These are phyloP conservation scores for Acinonyx jubatus DNA, from an alignment of 2,113 vertebrate genomes.

Conservation along the genomic window DNA sequence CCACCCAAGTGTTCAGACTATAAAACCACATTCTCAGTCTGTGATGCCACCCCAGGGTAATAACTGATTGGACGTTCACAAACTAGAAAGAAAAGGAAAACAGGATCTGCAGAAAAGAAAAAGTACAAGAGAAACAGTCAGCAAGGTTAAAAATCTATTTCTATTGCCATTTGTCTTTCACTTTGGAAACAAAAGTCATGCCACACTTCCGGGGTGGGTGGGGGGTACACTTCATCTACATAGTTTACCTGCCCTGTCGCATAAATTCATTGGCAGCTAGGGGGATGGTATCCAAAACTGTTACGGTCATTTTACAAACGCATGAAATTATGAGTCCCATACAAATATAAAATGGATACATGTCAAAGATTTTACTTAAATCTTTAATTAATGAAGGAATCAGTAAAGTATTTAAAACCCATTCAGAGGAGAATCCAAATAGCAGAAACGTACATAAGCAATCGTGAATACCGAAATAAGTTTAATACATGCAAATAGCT, in stretches of 20 bases:
- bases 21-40: not conserved
- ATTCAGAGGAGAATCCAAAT: not conserved
- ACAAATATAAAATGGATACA: not conserved
- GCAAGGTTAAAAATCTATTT: not conserved
- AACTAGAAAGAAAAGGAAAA: not conserved
- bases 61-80: not conserved
- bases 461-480: not conserved
- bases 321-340: not conserved
- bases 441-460: not conserved
- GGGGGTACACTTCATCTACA: not conserved
- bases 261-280: no score
- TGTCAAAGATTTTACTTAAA: not conserved
- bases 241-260: not conserved
- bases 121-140: no score
- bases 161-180: not conserved
- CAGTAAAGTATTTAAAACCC: not conserved
- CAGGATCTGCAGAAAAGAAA: not conserved
- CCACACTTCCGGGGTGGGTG: no score
- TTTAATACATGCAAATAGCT: not conserved
- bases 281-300: not conserved
- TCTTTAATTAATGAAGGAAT: not conserved
- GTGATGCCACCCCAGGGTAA: not conserved
- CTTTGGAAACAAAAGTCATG: not conserved
- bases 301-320: not conserved
- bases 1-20: not conserved